phyloP scores from a whole-genome alignment of 2,113 vertebrate genomes.

The Salminus brasiliensis region DNA sequence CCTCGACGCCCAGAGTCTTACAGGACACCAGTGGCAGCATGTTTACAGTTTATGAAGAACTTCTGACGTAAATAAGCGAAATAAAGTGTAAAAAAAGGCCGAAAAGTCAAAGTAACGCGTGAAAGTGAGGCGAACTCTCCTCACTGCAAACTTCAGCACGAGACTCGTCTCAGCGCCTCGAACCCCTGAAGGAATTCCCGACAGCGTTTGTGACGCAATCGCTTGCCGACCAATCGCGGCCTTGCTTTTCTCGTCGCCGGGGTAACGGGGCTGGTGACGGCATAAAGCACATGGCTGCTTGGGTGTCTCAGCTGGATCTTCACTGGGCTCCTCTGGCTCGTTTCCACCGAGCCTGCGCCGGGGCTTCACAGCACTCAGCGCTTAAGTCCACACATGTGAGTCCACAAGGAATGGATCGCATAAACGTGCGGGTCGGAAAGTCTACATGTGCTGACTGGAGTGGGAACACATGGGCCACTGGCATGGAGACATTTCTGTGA shows the following conservation, averaged over 20 bases:
- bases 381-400: no score
- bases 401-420: no score
- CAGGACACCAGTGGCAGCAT: background rate
- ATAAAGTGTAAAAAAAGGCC: background rate
- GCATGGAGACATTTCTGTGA: no score
- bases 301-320: background rate
- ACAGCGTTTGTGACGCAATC: constrained; percentile 57
- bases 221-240: constrained; percentile 38
- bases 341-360: background rate
- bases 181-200: constrained; percentile 68
- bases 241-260: constrained; percentile 54
- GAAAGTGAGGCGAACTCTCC: background rate
- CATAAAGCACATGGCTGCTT: constrained; percentile 43
- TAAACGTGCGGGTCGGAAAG: no score
- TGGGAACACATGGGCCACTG: no score
- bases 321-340: background rate
- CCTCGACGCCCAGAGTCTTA: background rate
- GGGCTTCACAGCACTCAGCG: no score
- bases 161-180: background rate
- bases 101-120: background rate
- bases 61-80: background rate
- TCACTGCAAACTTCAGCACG: constrained; percentile 15
- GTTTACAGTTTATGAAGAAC: background rate
- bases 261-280: constrained; percentile 54
- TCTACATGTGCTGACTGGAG: no score